A percentile compares a stretch with the other conserved stretches of the same genome.
Evolutionary conservation across 2,888 invertebrate genomes (phyloP).

Genomic region (Ptychoptera contaminata): DNA sequence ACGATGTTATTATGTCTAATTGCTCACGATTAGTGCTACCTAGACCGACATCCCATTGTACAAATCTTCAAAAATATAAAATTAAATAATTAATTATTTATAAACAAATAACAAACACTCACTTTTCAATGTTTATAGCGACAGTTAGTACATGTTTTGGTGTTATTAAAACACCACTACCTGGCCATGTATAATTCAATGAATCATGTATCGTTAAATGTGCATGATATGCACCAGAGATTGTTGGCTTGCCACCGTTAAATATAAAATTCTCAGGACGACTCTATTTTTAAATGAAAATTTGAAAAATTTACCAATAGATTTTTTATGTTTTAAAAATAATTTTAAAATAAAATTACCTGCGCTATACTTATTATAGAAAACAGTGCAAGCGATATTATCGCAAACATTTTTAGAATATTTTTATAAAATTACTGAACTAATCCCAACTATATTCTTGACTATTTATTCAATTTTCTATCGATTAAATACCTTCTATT

Average conservation of each 20-base stretch:
- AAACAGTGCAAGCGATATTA: too few relatives aligned
- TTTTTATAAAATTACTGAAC: too few relatives aligned
- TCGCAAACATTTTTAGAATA: too few relatives aligned
- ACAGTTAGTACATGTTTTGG: slow-evolving; percentile 1
- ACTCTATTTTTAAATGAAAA: neutral
- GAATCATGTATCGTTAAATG: slow-evolving; percentile 1
- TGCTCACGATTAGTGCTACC: neutral
- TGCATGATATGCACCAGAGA: slow-evolving; percentile 1
- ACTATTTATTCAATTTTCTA: too few relatives aligned
- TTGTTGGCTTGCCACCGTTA: neutral
- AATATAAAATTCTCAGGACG: neutral
- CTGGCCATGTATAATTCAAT: slow-evolving; percentile 3
- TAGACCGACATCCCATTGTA: slow-evolving; percentile 2
- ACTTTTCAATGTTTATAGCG: slow-evolving; percentile 1
- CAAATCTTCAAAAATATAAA: too few relatives aligned
- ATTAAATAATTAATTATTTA: too few relatives aligned
- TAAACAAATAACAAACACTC: too few relatives aligned
- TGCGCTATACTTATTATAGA: too few relatives aligned
- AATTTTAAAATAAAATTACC: too few relatives aligned
- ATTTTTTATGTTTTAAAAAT: too few relatives aligned
- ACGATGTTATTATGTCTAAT: neutral
- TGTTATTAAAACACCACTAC: slow-evolving; percentile 3
- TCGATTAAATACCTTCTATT: too few relatives aligned
- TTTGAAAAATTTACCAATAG: neutral
- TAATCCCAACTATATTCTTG: too few relatives aligned